Percentiles rank a stretch among this genome's conserved stretches.
phyloP scores from a whole-genome alignment of 2,888 invertebrate species.

The Gymnocheta viridis region DNA sequence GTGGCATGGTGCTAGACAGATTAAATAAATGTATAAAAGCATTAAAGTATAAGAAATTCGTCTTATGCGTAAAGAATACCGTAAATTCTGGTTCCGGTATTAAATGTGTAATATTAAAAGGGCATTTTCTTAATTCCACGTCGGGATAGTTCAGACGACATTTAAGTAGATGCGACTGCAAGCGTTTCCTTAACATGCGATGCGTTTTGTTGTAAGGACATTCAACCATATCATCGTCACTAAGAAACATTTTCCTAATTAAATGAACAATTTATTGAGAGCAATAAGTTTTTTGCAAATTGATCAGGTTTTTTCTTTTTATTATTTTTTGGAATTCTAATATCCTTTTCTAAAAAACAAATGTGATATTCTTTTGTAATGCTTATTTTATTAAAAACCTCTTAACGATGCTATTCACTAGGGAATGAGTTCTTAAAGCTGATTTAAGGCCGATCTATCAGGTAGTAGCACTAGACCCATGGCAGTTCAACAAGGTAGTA shows the following conservation, averaged over 20 bases:
- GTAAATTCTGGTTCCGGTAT: constrained; percentile 83
- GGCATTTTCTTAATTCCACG: constrained; percentile 82
- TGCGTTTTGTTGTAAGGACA: constrained; percentile 85
- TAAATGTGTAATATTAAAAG: constrained; percentile 84
- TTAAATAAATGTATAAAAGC: background rate
- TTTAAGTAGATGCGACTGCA: constrained; percentile 84
- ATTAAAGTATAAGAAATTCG: no score
- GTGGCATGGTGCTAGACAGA: constrained; percentile 72
- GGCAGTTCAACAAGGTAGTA: no score
- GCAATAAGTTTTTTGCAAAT: constrained; percentile 11
- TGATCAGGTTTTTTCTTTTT: constrained; percentile 23
- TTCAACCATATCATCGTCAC: constrained; percentile 79
- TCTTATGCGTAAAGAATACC: constrained; percentile 56
- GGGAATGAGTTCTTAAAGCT: background rate
- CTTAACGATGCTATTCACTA: background rate
- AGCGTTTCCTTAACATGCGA: constrained; percentile 83
- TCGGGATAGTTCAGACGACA: constrained; percentile 83
- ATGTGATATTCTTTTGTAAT: background rate
- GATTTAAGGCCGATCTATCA: background rate
- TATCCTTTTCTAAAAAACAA: background rate
- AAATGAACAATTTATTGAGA: constrained; percentile 12
- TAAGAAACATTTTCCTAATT: constrained; percentile 50
- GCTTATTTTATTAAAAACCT: background rate
- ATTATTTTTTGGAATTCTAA: constrained; percentile 28
- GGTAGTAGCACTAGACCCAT: no score